phyloP scores from a whole-genome alignment of 2,113 vertebrate species.

The Lepidiolamprologus cunningtoni region DNA sequence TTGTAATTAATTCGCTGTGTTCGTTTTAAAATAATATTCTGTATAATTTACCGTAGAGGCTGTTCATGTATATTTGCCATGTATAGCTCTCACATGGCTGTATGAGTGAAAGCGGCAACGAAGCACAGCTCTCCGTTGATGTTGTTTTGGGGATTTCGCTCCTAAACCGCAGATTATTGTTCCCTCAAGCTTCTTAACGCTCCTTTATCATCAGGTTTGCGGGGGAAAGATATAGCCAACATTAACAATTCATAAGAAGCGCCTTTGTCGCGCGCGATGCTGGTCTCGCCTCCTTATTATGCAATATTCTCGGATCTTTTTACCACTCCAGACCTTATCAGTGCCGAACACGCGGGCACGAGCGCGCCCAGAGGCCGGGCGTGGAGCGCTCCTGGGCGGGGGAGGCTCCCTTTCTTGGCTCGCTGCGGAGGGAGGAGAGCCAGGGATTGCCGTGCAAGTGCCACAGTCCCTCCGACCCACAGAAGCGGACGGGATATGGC shows the following conservation, averaged over 20 bases:
- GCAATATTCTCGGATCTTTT: conserved; percentile 18
- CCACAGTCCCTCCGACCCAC: not conserved
- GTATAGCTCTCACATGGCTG: not conserved
- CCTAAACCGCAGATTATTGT: conserved; percentile 67
- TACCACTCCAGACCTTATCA: conserved; percentile 58
- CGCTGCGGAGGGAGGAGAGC: not conserved
- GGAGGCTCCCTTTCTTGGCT: conserved; percentile 14
- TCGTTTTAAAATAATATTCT: not conserved
- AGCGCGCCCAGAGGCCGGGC: conserved; percentile 44
- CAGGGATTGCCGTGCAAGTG: not conserved
- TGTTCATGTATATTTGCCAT: not conserved
- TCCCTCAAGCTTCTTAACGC: conserved; percentile 57
- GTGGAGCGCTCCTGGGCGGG: conserved; percentile 20
- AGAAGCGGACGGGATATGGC: not conserved
- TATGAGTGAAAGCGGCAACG: not conserved
- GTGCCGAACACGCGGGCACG: conserved; percentile 56
- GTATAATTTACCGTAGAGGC: not conserved
- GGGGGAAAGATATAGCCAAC: conserved; percentile 44
- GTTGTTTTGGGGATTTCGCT: conserved; percentile 57
- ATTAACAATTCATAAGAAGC: conserved; percentile 62
- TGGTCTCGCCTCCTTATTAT: conserved; percentile 38
- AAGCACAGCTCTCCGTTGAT: not conserved
- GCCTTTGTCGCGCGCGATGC: conserved; percentile 47
- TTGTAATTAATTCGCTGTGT: not conserved
- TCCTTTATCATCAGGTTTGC: conserved; percentile 61